phyloP scores from a whole-genome alignment of 2,113 vertebrate species.

The Corythoichthys intestinalis region DNA sequence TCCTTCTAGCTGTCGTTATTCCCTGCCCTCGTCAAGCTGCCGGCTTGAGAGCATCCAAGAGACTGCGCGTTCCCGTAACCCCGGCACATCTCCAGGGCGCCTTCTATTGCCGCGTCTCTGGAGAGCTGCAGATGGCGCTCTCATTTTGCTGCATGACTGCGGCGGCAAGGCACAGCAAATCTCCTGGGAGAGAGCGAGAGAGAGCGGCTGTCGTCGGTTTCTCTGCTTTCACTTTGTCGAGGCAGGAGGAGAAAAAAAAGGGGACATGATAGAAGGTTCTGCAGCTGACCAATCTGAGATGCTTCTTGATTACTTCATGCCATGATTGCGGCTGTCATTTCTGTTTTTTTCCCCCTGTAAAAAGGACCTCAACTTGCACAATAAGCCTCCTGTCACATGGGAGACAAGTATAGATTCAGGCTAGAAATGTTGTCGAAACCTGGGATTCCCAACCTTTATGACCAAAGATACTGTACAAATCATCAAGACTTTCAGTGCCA shows the following conservation, averaged over 20 bases:
- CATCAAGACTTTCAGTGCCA: no score
- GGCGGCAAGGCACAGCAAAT: constrained; percentile 29
- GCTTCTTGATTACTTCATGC: neutral
- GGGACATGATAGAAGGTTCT: neutral
- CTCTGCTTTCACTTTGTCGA: neutral
- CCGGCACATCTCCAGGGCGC: constrained; percentile 25
- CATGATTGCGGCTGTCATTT: neutral
- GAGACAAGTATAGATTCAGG: no score
- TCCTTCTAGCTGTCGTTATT: constrained; percentile 36
- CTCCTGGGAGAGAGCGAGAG: neutral
- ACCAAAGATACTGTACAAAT: no score
- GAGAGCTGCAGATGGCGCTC: constrained; percentile 41
- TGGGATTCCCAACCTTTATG: no score
- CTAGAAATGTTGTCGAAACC: no score
- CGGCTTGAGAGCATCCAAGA: constrained; percentile 28
- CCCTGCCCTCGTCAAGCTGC: constrained; percentile 16
- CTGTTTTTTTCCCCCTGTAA: no score
- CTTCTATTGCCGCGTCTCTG: constrained; percentile 36
- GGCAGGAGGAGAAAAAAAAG: neutral
- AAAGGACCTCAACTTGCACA: no score
- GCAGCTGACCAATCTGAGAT: neutral
- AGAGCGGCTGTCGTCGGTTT: constrained; percentile 5
- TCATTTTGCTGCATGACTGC: constrained; percentile 61
- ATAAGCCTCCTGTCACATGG: no score
- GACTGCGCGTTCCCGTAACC: constrained; percentile 26